Evolutionary conservation across 1,140 invertebrate genomes (phyloP), one percentile per base, ranked within the genome.

Genomic region (Lepidostoma basale): DNA sequence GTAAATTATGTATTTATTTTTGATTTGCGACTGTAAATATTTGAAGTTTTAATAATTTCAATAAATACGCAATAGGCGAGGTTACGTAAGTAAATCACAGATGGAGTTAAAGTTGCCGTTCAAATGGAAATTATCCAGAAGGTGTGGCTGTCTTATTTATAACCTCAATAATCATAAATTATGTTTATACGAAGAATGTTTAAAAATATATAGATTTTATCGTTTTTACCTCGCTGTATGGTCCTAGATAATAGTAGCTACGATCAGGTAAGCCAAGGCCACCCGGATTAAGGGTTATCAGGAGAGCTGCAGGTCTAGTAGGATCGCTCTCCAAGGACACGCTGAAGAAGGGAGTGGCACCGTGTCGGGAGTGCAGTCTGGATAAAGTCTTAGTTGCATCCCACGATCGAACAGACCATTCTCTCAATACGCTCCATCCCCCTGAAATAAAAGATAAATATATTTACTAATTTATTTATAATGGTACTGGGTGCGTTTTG

Each of bases 241-340:
- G 71, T n/a, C 77, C 76, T 20, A 76, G 74, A 45, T 82, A 82
- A 68, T 87, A 87, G 71, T 85, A 87, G 30, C 74, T 80, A 60
- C 76, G 77, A 68, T 84, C 81, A 3, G 85, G 84, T 47, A 88
- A 76, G 12, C 84, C 85, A 36, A 87, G 77, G 9, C 85, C 85
- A 9, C 82, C 75, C 6, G 85, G 85, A 54, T 75, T 75, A 74
- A 86, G 83, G 73, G 81, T 77, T 28, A 87, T 83, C 3, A 87
- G 66, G 10, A 75, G 71, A 73, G 6, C 39, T 1, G 18, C 28
- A 5, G 62, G 62, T 10, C 42, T n/a, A 8, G 40, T 3, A 86
- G 68, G 3, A 82, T 74, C 45, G 70, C 49, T 10, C 75, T n/a
- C 42, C 8, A 59, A 9, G 0, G 52, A 18, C 9, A 47, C 28